Base-by-base conservation (phyloP, 2,888 invertebrate species). In the Seladonia tumulorum region DNA sequence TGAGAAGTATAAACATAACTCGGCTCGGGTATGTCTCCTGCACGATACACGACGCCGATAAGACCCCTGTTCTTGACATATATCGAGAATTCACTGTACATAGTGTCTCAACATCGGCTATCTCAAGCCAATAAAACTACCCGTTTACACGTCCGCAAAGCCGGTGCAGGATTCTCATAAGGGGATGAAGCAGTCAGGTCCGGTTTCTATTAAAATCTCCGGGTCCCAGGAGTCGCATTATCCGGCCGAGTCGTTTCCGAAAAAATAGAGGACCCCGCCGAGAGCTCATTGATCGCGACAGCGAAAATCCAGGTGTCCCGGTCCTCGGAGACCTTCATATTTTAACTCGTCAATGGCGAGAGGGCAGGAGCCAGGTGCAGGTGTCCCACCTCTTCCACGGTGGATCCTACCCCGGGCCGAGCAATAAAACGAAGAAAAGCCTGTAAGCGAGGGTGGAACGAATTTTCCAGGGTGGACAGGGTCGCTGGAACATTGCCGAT, bases 281-380 rank as follows among this genome's bases (percentile, higher is more conserved):
- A 78, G 85, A 85, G 78, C 82, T 89, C 92, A 89, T 88, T 89
- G 91, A 90, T 85, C 83, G 87, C 87, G 87, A 84, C 76, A 75
- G 77, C 79, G 45, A 87, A 66, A 87, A 86, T 91, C 93, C 93
- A 93, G 93, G 93, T 93, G 93, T 90, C 85, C 90, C 74, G 87
- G 79, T 89, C 92, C 89, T 83, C 63, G 53, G 87, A 85, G 90
- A 92, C 92, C 92, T 90, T 89, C 91, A 92, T 93, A 93, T 92
- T 94, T 92, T 91, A 93, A 91, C 89, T 89, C 90, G 88, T 93
- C 92, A 93, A 93, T 93, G 91, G 91, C 82, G 77, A 80, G 25
- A 63, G 25, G 90, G 89, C 87, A 87, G 89, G 82, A 88, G 88
- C 88, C 83, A 87, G 82, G 85, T 83, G 93, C 93, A 93, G 92